Conservation (phyloP, 2,888 invertebrate species). For the Dryococelus australis region DNA sequence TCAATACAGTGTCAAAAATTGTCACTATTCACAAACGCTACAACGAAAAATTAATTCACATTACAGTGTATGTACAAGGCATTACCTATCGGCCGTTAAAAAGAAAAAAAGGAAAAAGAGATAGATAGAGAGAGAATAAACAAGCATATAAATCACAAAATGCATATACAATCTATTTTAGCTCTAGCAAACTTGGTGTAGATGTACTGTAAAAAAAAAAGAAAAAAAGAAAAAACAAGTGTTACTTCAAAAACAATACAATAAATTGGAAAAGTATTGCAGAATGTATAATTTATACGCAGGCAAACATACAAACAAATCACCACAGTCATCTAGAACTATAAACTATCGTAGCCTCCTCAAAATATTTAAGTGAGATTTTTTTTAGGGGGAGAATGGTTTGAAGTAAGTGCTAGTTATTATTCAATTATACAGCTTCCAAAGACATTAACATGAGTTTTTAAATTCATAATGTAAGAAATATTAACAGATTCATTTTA, state of each 20-base stretch:
- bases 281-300: constrained; percentile 31
- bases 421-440: not conserved
- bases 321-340: constrained; percentile 45
- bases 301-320: constrained; percentile 42
- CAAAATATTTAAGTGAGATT: constrained; percentile 42
- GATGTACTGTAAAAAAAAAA: not conserved
- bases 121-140: constrained; percentile 19
- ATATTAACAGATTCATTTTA: not conserved
- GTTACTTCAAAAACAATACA: not conserved
- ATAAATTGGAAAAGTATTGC: not conserved
- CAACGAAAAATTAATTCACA: not conserved
- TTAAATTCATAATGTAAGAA: not conserved
- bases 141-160: not conserved
- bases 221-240: not conserved
- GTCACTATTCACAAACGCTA: constrained; percentile 24
- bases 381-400: constrained; percentile 25
- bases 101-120: not conserved
- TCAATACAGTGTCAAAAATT: not conserved
- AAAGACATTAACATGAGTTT: not conserved
- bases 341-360: constrained; percentile 47
- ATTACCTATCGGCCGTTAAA: not conserved
- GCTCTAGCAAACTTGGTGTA: constrained; percentile 20
- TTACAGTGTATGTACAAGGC: constrained; percentile 4
- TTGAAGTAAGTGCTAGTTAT: not conserved
- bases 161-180: not conserved